Evolutionary conservation across 2,888 invertebrate genomes (phyloP), one percentile per base, ranked within the genome.

Genomic region (Pasiphila rectangulata): DNA sequence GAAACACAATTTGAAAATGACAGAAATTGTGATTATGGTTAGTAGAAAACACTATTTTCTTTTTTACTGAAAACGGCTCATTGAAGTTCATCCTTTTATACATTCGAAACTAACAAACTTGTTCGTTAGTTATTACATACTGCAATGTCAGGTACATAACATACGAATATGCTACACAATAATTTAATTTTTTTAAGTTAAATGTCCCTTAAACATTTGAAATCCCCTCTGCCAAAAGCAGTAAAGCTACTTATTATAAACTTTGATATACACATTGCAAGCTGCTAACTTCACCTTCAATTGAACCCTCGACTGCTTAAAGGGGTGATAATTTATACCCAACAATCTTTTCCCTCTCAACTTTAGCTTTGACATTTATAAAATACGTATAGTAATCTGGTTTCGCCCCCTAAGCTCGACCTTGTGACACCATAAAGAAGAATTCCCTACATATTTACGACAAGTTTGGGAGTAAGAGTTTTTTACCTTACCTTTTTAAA

Each of bases 281-380:
- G 50, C 50, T 50, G 45, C 45, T 50, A 50, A 46, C 45, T 45
- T 50, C 50, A 50, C 50, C 50, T 44, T 40, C 44, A 50, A 47
- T 49, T 39, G 48, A 55, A 57, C 51, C 57, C 54, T 54, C 48
- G 36, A 37, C 48, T 47, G 46, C 52, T 35, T 51, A 44, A 43
- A 36, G 25, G 51, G 47, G 51, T 48, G 52, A 51, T 56, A 56
- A 62, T 62, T 54, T 57, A 54, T 57, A 43, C 21, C 47, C 52
- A 45, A 40, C 51, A 59, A 61, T 56, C 40, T 62, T 59, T 57
- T 60, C 60, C 61, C 63, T 63, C 56, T 61, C 59, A 56, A 57
- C 59, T 57, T 54, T 53, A 57, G 44, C 56, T 54, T 50, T 57
- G 59, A 54, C 59, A 57, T 54, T 48, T 56, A 51, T 57, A 56